Percentiles rank a stretch among this genome's conserved stretches.
Evolutionary conservation across 2,888 invertebrate species (phyloP).

Genomic region (Trichacis sp.): DNA sequence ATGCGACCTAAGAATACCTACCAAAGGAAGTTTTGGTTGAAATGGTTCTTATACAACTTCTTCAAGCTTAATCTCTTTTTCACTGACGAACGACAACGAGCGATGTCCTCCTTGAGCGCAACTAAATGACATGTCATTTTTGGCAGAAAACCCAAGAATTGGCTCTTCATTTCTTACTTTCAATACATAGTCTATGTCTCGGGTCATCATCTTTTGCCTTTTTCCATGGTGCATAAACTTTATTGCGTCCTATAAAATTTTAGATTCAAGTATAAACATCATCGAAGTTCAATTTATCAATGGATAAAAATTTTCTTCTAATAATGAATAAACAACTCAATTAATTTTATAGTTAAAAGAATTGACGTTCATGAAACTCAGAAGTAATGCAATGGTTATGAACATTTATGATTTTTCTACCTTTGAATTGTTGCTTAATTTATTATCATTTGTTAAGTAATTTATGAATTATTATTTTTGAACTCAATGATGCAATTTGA

Average conservation of each 20-base stretch:
- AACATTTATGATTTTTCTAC: too few species aligned
- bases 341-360: too few species aligned
- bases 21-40: conserved; percentile 87
- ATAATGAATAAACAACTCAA: too few species aligned
- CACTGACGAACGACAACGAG: conserved; percentile 94
- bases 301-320: too few species aligned
- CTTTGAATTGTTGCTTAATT: too few species aligned
- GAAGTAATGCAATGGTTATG: too few species aligned
- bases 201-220: conserved; percentile 82
- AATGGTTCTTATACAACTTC: conserved; percentile 82
- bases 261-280: too few species aligned
- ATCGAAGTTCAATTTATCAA: too few species aligned
- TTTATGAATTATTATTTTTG: too few species aligned
- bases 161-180: conserved; percentile 94
- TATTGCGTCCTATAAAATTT: conserved; percentile 93
- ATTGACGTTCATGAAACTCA: too few species aligned
- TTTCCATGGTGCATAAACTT: conserved; percentile 96
- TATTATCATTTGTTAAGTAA: too few species aligned
- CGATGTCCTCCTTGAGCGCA: conserved; percentile 97
- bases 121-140: conserved; percentile 91
- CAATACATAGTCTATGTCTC: conserved; percentile 91
- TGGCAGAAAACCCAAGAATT: conserved; percentile 90
- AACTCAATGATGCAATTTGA: too few species aligned
- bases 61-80: conserved; percentile 92
- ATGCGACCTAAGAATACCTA: conserved; percentile 89